phyloP scores from a whole-genome alignment of 1,140 invertebrate genomes.

The Bombyx mandarina region DNA sequence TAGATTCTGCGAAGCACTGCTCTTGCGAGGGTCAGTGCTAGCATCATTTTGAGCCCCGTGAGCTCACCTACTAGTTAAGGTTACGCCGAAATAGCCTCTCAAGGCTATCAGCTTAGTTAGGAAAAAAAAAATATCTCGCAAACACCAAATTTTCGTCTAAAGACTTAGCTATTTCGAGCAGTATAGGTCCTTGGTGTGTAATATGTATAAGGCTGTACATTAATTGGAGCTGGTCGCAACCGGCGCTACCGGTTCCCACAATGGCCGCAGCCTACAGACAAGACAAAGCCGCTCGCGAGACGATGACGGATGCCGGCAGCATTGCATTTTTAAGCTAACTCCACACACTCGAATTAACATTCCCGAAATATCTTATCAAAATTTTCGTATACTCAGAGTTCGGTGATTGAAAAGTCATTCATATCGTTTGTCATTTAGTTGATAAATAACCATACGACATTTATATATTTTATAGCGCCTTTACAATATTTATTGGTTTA shows the following conservation, averaged over 20 bases:
- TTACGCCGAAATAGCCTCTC: too few species aligned
- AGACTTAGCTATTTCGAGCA: too few species aligned
- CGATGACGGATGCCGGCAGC: slow-evolving; percentile 43
- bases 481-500: too few species aligned
- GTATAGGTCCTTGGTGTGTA: slow-evolving; percentile 14
- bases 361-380: background rate
- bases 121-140: too few species aligned
- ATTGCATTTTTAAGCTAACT: slow-evolving; percentile 4
- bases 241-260: slow-evolving; percentile 40
- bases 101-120: too few species aligned
- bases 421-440: background rate
- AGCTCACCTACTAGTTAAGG: too few species aligned
- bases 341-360: background rate
- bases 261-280: slow-evolving; percentile 20
- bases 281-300: slow-evolving; percentile 37
- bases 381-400: background rate
- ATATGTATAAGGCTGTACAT: slow-evolving; percentile 20
- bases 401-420: background rate
- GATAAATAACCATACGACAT: too few species aligned
- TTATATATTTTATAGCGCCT: too few species aligned
- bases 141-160: too few species aligned
- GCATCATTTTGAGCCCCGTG: too few species aligned
- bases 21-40: too few species aligned
- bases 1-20: too few species aligned
- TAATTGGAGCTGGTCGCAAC: slow-evolving; percentile 33